Percentiles rank a stretch among this genome's conserved stretches.
Evolutionary conservation across 64 coral and sea anemone species (phyloP).

Genomic region (Montipora capricornis): DNA sequence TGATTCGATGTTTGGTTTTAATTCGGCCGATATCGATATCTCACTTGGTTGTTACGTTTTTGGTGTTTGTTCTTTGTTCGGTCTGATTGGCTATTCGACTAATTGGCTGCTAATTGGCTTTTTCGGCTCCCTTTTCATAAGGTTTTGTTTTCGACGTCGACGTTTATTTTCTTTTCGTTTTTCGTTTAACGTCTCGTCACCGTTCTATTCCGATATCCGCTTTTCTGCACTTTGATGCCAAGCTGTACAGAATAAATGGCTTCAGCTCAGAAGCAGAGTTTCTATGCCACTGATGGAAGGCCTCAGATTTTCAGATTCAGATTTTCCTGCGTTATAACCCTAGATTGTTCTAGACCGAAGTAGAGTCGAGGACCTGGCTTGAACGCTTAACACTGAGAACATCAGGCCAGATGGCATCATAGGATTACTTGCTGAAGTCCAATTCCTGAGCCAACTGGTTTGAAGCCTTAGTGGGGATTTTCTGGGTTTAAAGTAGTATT

Average conservation of each 20-base stretch:
- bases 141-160: no score
- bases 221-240: not conserved
- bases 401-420: not conserved
- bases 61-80: not conserved
- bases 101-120: conserved; percentile 1
- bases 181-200: not conserved
- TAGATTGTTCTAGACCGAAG: not conserved
- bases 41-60: not conserved
- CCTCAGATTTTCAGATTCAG: not conserved
- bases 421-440: not conserved
- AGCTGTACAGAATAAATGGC: not conserved
- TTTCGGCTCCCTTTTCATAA: not conserved
- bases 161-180: not conserved
- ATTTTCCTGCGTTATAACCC: not conserved
- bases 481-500: not conserved
- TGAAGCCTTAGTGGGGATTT: not conserved
- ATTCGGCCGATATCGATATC: not conserved
- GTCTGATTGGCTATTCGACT: not conserved
- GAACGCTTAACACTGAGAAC: not conserved
- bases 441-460: not conserved
- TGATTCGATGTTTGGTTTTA: not conserved
- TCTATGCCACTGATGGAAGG: not conserved
- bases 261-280: not conserved
- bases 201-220: not conserved
- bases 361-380: not conserved